These are phyloP conservation scores for Trachythela sp. DNA, from an alignment of 64 coral and sea anemone species.

Conservation along the genomic window DNA sequence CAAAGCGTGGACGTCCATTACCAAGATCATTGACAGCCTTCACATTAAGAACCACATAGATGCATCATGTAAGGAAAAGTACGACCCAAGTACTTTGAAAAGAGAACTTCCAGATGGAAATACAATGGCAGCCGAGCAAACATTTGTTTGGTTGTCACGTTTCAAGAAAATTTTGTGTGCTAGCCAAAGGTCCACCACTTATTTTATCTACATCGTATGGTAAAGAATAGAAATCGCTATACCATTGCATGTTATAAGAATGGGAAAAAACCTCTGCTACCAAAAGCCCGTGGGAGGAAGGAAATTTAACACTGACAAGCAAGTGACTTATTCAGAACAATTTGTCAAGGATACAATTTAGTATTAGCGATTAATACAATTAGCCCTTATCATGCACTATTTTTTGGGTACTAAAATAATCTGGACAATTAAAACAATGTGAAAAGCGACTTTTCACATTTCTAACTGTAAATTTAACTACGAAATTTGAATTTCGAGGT, in stretches of 20 bases:
- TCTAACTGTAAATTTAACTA: too few relatives aligned
- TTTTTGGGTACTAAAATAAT: too few relatives aligned
- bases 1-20: background rate
- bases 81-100: background rate
- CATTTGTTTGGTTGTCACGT: slow-evolving; percentile 5
- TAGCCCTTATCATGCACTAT: too few relatives aligned
- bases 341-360: too few relatives aligned
- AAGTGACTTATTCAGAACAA: too few relatives aligned
- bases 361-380: too few relatives aligned
- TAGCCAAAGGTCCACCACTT: background rate
- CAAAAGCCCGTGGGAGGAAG: too few relatives aligned
- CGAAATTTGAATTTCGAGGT: too few relatives aligned
- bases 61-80: background rate
- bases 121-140: slow-evolving; percentile 34
- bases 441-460: too few relatives aligned
- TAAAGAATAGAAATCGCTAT: slow-evolving; percentile 1
- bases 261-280: slow-evolving; percentile 15
- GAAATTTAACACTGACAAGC: too few relatives aligned
- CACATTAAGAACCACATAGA: slow-evolving; percentile 13
- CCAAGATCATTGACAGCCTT: slow-evolving; percentile 21
- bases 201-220: slow-evolving; percentile 32
- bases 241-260: slow-evolving; percentile 17
- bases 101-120: background rate
- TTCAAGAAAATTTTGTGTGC: slow-evolving; percentile 37
- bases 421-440: too few relatives aligned